These are phyloP conservation scores for Punctoribates punctum DNA, from an alignment of 2,888 invertebrate genomes.

Conservation along the genomic window DNA sequence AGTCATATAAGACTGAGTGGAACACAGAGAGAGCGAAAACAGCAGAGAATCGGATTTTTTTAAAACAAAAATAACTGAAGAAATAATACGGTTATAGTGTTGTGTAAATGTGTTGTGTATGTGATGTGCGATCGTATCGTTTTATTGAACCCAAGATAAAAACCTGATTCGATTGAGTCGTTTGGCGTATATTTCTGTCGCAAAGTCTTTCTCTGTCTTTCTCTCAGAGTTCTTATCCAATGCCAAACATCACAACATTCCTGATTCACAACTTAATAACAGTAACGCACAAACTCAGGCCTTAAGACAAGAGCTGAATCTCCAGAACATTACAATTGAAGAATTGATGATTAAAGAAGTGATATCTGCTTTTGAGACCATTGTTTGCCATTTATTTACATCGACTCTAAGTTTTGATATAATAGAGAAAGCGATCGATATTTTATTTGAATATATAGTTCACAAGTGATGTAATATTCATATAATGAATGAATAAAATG, in stretches of 20 bases:
- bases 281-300: not conserved
- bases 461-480: not conserved
- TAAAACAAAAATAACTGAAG: slow-evolving; percentile 12
- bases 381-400: not conserved
- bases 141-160: slow-evolving; percentile 29
- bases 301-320: not conserved
- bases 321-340: not conserved
- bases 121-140: slow-evolving; percentile 18
- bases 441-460: slow-evolving; percentile 9
- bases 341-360: slow-evolving; percentile 2
- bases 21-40: not conserved
- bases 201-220: not conserved
- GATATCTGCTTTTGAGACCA: not conserved
- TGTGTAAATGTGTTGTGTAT: slow-evolving; percentile 17
- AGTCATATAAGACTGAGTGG: not conserved
- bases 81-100: slow-evolving; percentile 16
- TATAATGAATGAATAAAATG: slow-evolving; percentile 15
- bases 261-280: slow-evolving; percentile 18
- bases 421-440: not conserved
- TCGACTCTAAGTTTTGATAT: not conserved
- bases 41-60: slow-evolving; percentile 1
- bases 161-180: not conserved
- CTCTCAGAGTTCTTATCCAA: not conserved
- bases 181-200: not conserved
- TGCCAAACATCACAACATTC: slow-evolving; percentile 6